Percentiles rank a stretch among this genome's conserved stretches.
Evolutionary conservation across 2,888 invertebrate genomes (phyloP).

Genomic region (Caenorhabditis sp.): DNA sequence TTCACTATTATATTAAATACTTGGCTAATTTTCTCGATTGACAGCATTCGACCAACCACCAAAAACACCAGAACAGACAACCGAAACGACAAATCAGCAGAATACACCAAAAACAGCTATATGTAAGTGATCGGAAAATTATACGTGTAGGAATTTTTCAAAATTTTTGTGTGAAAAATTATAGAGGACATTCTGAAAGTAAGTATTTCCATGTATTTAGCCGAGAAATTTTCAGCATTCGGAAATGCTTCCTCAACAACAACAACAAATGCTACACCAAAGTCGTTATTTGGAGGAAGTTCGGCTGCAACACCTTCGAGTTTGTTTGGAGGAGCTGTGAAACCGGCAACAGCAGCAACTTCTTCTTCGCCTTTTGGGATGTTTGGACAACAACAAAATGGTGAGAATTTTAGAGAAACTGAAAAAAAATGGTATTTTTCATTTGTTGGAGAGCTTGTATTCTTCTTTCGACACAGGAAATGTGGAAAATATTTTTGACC

Average conservation of each 20-base stretch:
- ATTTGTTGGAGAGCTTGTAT: too few relatives aligned
- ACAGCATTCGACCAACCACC: not conserved
- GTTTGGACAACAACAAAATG: constrained; percentile 17
- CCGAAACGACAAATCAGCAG: not conserved
- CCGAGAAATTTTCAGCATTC: not conserved
- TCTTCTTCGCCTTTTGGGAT: constrained; percentile 20
- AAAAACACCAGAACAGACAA: not conserved
- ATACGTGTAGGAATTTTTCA: too few relatives aligned
- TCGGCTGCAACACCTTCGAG: constrained; percentile 5
- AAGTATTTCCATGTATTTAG: too few relatives aligned
- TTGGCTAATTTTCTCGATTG: too few relatives aligned
- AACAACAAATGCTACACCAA: constrained; percentile 4
- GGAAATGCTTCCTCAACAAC: not conserved
- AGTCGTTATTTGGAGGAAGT: constrained; percentile 26
- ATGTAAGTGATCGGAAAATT: too few relatives aligned
- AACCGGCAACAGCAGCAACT: not conserved
- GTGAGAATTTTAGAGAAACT: not conserved
- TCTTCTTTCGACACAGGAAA: too few relatives aligned
- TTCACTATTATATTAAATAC: too few relatives aligned
- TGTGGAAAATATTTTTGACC: too few relatives aligned
- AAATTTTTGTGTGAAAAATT: too few relatives aligned
- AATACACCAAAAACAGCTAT: not conserved
- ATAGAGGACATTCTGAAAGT: too few relatives aligned
- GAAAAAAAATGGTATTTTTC: too few relatives aligned
- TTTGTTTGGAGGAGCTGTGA: constrained; percentile 25